Conservation (phyloP, 2,797 vertebrate genomes). For the Alauda arvensis region DNA sequence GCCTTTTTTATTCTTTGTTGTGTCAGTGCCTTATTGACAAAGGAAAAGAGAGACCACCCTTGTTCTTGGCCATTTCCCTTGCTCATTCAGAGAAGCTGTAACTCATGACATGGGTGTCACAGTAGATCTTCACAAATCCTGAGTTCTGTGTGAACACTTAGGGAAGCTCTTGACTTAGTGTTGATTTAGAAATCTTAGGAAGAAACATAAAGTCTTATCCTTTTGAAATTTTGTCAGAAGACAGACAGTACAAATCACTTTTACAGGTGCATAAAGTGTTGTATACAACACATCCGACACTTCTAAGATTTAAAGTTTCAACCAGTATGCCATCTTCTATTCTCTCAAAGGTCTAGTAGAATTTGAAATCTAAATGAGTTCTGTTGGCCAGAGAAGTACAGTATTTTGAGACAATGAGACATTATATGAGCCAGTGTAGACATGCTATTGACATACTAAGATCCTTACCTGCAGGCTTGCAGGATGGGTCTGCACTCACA, state of each 20-base stretch:
- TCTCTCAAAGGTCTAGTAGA: not conserved
- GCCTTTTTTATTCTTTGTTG: not conserved
- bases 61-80: not conserved
- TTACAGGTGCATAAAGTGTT: not conserved
- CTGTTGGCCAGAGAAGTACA: not conserved
- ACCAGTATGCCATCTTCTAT: not conserved
- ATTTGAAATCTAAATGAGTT: not conserved
- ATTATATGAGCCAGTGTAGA: not conserved
- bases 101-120: not conserved
- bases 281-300: not conserved
- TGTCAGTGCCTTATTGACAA: not conserved
- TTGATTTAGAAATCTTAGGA: not conserved
- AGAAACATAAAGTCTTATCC: not conserved
- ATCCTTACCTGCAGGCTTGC: not conserved
- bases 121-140: not conserved
- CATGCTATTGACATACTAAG: not conserved
- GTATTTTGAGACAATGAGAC: not conserved
- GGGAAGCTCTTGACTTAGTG: not conserved
- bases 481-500: not conserved
- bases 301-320: not conserved
- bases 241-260: not conserved
- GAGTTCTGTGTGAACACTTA: not conserved
- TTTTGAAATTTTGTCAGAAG: not conserved
- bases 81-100: not conserved
- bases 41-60: not conserved